Evolutionary conservation across 1,140 invertebrate genomes (phyloP), one percentile per base, ranked within the genome.

Genomic region (Drosophila willistoni): DNA sequence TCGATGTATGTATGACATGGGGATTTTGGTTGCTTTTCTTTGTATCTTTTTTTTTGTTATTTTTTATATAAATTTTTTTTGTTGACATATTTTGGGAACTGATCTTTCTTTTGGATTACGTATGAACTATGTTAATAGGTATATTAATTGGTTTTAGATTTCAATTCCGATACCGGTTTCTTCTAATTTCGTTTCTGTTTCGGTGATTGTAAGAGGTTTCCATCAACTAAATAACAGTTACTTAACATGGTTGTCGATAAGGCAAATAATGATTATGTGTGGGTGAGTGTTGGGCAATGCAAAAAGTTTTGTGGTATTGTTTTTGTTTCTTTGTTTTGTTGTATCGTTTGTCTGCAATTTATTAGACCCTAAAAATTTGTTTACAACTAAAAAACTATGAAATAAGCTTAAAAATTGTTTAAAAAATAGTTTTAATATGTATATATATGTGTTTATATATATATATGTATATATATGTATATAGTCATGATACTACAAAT

Each of bases 221-320:
- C 44, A 51, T 79, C 79, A 86, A 86, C 84, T 87, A 82, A 86
- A 86, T 86, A 86, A 86, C 82, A 86, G 76, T 86, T 36, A 66
- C 79, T 86, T 87, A 82, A 70, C 73, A 71, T 73, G 59, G 60
- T 71, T 74, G 73, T 71, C 66, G 68, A 68, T 76, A 63, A 78
- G 79, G 67, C 54, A 80, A 78, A 57, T 75, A 64, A 81, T 76
- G 83, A 60, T 51, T 65, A 55, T 77, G 64, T 77, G n/a, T 66
- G 3, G 14, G 13, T 19, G 29, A 22, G 42, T 74, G 42, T 44
- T 84, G 25, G 73, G 51, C 68, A 68, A 78, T 86, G 57, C 66
- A 72, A 86, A 80, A 79, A 61, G 17, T 51, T 69, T 82, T 51
- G 62, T 79, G 68, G 76, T 68, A 80, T 80, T 81, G 66, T 75